Evolutionary conservation across 2,888 invertebrate species (phyloP).

Genomic region (Erebia palarica): DNA sequence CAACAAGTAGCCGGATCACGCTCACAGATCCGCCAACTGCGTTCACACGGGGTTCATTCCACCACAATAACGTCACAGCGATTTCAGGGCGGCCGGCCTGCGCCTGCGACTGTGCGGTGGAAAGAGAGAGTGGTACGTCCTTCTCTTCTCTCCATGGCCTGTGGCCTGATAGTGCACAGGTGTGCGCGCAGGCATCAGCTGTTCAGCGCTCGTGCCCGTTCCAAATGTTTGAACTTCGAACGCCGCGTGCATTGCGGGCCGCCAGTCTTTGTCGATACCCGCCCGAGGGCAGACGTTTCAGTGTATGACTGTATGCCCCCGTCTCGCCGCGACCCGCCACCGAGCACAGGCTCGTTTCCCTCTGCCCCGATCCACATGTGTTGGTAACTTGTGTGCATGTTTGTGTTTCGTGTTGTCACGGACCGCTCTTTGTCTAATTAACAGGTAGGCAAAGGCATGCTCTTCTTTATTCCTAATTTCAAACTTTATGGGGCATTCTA

Average conservation of each 20-base stretch:
- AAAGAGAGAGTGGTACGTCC: conserved; percentile 61
- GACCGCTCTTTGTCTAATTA: conserved; percentile 78
- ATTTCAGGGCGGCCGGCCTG: conserved; percentile 55
- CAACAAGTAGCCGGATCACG: conserved; percentile 31
- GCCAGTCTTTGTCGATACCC: conserved; percentile 62
- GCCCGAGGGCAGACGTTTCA: conserved; percentile 63
- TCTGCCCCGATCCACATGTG: conserved; percentile 55
- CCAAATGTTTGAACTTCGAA: conserved; percentile 37
- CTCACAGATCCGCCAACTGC: conserved; percentile 32
- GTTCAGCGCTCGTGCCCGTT: conserved; percentile 63
- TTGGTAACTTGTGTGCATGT: conserved; percentile 60
- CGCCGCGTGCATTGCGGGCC: conserved; percentile 48
- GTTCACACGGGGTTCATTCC: conserved; percentile 57
- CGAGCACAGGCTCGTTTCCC: conserved; percentile 50
- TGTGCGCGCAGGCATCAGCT: conserved; percentile 74
- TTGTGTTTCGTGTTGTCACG: conserved; percentile 69
- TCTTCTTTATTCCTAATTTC: conserved; percentile 48
- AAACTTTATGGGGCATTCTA: conserved; percentile 12
- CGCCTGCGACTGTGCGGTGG: conserved; percentile 61
- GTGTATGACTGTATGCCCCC: conserved; percentile 41
- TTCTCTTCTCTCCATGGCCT: conserved; percentile 1
- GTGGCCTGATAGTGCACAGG: conserved; percentile 59
- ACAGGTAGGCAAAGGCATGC: conserved; percentile 75
- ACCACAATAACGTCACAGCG: conserved; percentile 55
- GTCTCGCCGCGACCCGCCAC: conserved; percentile 45